Conservation (phyloP, 1,140 invertebrate species). For the Magallana ariakensis region DNA sequence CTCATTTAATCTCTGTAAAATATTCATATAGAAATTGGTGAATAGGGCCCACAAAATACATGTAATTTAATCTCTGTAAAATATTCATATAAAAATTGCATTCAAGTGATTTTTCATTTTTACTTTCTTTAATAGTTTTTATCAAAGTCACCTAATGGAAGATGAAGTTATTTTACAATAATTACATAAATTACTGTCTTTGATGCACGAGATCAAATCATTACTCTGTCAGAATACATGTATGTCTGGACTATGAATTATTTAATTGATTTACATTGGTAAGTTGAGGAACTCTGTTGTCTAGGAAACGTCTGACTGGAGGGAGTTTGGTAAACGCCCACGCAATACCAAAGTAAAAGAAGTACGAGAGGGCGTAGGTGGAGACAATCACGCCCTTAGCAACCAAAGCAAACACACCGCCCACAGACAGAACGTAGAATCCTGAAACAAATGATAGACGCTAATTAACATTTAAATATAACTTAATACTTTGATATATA, state of each 20-base stretch:
- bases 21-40: not conserved
- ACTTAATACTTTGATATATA: too few relatives aligned
- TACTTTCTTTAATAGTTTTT: too few relatives aligned
- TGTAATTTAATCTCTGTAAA: not conserved
- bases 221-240: too few relatives aligned
- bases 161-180: too few relatives aligned
- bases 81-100: not conserved
- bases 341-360: not conserved
- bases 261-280: not conserved
- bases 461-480: too few relatives aligned
- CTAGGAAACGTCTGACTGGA: not conserved
- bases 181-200: too few relatives aligned
- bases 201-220: too few relatives aligned
- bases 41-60: not conserved
- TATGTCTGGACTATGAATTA: too few relatives aligned
- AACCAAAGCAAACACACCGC: not conserved
- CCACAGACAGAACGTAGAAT: slow-evolving; percentile 19
- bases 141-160: too few relatives aligned
- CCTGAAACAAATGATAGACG: not conserved
- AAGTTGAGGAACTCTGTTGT: not conserved
- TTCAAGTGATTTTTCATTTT: too few relatives aligned
- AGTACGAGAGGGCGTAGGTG: not conserved
- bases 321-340: not conserved
- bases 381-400: not conserved
- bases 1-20: slow-evolving; percentile 7